Evolutionary conservation across 2,888 invertebrate genomes (phyloP), one percentile per base, ranked within the genome.

Genomic region (Girardia tigrina): DNA sequence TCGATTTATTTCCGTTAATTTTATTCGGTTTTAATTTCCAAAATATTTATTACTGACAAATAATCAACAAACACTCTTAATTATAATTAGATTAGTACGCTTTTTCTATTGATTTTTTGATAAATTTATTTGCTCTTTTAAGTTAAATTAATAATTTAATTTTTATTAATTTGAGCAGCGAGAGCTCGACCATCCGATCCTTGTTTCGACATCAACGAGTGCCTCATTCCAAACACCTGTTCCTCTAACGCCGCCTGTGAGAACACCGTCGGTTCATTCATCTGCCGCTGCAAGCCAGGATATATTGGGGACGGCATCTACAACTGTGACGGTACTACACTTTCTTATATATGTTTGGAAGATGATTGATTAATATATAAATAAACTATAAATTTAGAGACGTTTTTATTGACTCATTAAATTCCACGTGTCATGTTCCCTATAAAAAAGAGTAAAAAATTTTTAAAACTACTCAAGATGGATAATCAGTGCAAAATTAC

Each of bases 261-360:
- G n/a, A 78, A 78, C 74, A 78, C 78, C 8, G 20, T 20, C 14
- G 76, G 77, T 26, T 70, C 71, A 70, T 78, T 74, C 69, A 56
- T 14, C 0, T 78, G 78, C 28, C 28, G 29, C 14, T 78, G 78
- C 36, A 20, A 29, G 27, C n/a, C 8, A 0, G 78, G 78, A 16
- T 78, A 73, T 27, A 29, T 71, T 20, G 77, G 76, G 1, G 74
- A 78, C 20, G 78, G 78, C 26, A 23, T 8, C 23, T 74, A 29
- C n/a, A 12, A 16, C 26, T 74, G 74, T 42, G 26, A 73, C 16
- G n/a, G 74, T 74, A 74, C n/a, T n/a, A n/a, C n/a, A n/a, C n/a
- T n/a, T n/a, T n/a, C n/a, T n/a, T n/a, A n/a, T n/a, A n/a, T n/a
- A n/a, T n/a, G n/a, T n/a, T n/a, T n/a, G n/a, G n/a, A n/a, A n/a